Base-by-base conservation (phyloP, 2,888 invertebrate genomes). In the Apamea monoglypha region DNA sequence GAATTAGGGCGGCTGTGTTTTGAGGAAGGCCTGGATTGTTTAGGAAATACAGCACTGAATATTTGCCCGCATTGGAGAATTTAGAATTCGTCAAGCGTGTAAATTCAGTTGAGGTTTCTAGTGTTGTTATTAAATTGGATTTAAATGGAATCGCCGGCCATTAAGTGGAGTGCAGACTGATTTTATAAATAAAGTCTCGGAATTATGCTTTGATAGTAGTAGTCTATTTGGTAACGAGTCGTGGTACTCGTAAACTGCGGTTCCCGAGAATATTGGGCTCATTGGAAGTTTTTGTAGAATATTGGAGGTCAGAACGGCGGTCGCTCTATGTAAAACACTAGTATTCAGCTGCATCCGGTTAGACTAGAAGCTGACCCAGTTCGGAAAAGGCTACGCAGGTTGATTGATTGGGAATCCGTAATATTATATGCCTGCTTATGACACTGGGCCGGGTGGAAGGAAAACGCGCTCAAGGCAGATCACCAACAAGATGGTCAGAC, bases 1-100 rank as follows among this genome's bases (percentile, higher is more conserved):
- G 84, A 85, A 83, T 80, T 77, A 86, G 83, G 53, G n/a, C 87
- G 76, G 64, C 69, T 32, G 10, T 83, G 80, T 82, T 82, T 86
- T 79, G 82, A 59, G 73, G 76, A 56, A 78, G 36, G 74, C 53
- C 53, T 86, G 66, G 81, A 79, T 81, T 82, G 85, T 89, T 87
- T 82, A 70, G 82, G 70, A 81, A 82, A 88, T 80, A 80, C 32
- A 67, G 67, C 76, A 67, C 74, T 71, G 80, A 89, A 80, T 84
- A 79, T 85, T 83, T 72, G 76, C 72, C 76, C 75, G 82, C 80
- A 75, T 83, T 82, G 74, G 78, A 32, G 78, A 74, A 77, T 80
- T 87, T 44, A n/a, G 66, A 73, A n/a, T 77, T 83, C 47, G 59
- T 75, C 71, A 75, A 72, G 80, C 74, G 76, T 78, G 61, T n/a